A percentile compares a stretch with the other conserved stretches of the same genome.
phyloP scores from a whole-genome alignment of 1,140 invertebrate genomes.

The Macrotrachela quadricornifera region DNA sequence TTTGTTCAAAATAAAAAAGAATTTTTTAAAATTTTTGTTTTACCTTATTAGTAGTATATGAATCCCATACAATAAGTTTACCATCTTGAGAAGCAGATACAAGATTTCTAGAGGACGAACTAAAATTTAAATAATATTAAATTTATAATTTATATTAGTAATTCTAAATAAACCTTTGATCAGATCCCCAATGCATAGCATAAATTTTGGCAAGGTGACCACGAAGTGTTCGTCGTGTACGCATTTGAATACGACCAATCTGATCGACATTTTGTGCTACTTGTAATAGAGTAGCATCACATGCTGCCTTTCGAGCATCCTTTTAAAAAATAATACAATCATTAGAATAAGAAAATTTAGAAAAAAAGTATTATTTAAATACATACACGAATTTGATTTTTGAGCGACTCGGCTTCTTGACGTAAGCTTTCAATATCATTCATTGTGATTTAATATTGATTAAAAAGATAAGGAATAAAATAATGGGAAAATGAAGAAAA shows the following conservation, averaged over 20 bases:
- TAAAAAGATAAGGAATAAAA: too few species aligned
- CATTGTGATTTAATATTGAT: too few species aligned
- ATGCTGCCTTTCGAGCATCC: slow-evolving; percentile 89
- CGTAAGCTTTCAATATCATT: slow-evolving; percentile 78
- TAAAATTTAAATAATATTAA: not conserved
- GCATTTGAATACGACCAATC: slow-evolving; percentile 91
- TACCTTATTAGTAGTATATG: slow-evolving; percentile 93
- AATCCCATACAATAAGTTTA: slow-evolving; percentile 94
- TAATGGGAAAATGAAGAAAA: too few species aligned
- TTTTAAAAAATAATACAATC: slow-evolving; percentile 28
- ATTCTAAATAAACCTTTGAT: slow-evolving; percentile 44
- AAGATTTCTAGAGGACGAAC: slow-evolving; percentile 47
- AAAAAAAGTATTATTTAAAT: not conserved
- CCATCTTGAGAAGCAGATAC: slow-evolving; percentile 82
- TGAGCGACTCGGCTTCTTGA: slow-evolving; percentile 95
- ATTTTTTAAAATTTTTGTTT: too few species aligned
- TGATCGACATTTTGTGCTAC: slow-evolving; percentile 77
- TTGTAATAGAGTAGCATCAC: slow-evolving; percentile 77
- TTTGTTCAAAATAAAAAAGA: too few species aligned
- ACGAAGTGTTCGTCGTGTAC: slow-evolving; percentile 72
- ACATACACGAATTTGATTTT: slow-evolving; percentile 93
- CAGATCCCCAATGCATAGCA: slow-evolving; percentile 96
- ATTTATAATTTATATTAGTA: too few species aligned
- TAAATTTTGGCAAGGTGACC: slow-evolving; percentile 97
- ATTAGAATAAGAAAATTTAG: not conserved